phyloP scores from a whole-genome alignment of 1,140 invertebrate genomes.

The Patella vulgata region DNA sequence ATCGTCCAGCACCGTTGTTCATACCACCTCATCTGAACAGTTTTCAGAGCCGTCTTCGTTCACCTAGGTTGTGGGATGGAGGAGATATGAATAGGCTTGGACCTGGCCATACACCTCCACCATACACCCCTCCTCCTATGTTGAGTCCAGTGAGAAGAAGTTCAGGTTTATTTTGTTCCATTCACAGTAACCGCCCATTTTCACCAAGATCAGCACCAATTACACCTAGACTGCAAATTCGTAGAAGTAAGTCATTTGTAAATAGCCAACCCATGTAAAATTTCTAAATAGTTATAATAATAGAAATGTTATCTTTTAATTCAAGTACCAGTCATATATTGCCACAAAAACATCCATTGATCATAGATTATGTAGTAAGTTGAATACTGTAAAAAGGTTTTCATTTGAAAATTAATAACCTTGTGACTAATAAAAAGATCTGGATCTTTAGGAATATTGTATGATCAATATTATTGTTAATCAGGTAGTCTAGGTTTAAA shows the following conservation, averaged over 20 bases:
- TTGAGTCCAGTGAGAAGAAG: conserved; percentile 88
- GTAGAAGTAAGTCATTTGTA: not conserved
- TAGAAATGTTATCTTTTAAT: too few species aligned
- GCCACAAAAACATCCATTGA: too few species aligned
- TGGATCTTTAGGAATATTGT: too few species aligned
- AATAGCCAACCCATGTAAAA: too few species aligned
- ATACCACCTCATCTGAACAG: conserved; percentile 71
- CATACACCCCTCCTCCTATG: conserved; percentile 91
- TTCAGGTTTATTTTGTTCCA: conserved; percentile 81
- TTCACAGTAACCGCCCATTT: conserved; percentile 49
- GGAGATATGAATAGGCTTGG: conserved; percentile 18
- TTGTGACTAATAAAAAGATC: too few species aligned
- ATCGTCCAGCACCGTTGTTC: conserved; percentile 72
- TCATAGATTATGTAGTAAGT: too few species aligned
- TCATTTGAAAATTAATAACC: too few species aligned
- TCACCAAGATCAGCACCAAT: conserved; percentile 57
- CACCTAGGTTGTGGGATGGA: conserved; percentile 68
- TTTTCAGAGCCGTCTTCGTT: conserved; percentile 70
- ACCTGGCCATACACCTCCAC: conserved; percentile 68
- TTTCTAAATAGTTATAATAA: too few species aligned
- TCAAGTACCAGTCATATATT: too few species aligned
- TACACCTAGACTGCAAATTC: conserved; percentile 35
- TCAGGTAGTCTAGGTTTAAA: too few species aligned
- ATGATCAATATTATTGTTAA: too few species aligned
- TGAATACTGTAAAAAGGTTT: too few species aligned